Percentiles rank a stretch among this genome's conserved stretches.
Conservation (phyloP, 2,797 vertebrate genomes). For the Fratercula arctica region DNA sequence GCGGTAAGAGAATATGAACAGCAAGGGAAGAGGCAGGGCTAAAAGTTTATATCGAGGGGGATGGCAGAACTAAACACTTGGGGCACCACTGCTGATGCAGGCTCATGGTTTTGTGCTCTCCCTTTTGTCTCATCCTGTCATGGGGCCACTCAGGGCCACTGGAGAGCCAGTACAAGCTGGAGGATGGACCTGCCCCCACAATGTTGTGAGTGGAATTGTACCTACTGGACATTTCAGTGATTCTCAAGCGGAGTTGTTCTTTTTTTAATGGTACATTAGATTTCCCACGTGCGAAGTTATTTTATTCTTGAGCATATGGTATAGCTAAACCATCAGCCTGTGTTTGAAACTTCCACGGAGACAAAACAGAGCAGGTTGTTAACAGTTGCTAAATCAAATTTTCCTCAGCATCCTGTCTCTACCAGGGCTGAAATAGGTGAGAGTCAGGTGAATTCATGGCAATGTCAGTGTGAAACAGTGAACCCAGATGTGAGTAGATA, state of each 20-base stretch:
- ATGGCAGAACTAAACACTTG: neutral
- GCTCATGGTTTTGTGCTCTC: neutral
- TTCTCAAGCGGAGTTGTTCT: neutral
- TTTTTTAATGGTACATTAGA: neutral
- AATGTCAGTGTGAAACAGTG: neutral
- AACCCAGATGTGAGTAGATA: neutral
- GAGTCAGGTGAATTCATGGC: neutral
- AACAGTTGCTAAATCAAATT: neutral
- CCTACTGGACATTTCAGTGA: neutral
- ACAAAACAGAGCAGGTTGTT: neutral
- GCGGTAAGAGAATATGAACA: neutral
- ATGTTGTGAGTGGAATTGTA: neutral
- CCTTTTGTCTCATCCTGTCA: rapidly evolving
- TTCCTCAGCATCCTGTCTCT: neutral
- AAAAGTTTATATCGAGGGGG: neutral
- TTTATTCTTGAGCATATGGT: neutral
- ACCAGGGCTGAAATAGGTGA: neutral
- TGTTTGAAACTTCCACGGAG: neutral
- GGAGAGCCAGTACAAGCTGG: neutral
- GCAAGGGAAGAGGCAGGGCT: neutral
- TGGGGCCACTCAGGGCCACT: neutral
- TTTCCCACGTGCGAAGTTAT: neutral
- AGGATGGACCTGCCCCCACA: neutral
- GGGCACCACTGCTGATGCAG: neutral
- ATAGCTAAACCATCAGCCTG: neutral